A percentile compares a stretch with the other conserved stretches of the same genome.
Conservation (phyloP, 64 coral and sea anemone species). For the Porites lutea region DNA sequence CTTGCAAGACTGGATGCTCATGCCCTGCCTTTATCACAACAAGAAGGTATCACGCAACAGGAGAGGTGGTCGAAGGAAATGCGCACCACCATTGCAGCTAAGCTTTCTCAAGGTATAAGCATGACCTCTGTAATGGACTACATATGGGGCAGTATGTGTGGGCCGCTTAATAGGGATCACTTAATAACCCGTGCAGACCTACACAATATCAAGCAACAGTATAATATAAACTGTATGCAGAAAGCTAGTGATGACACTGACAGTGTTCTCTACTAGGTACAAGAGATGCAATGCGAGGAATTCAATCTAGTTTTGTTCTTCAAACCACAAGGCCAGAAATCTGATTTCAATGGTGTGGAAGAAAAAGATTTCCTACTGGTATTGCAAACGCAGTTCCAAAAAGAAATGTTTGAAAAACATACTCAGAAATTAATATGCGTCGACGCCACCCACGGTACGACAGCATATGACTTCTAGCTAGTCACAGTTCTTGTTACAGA, state of each 20-base stretch:
- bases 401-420: not conserved
- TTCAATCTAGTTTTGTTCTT: too few relatives aligned
- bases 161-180: too few relatives aligned
- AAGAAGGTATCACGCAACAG: not conserved
- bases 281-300: not conserved
- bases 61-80: conserved; percentile 42
- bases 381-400: too few relatives aligned
- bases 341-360: too few relatives aligned
- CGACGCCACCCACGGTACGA: not conserved
- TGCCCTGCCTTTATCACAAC: conserved; percentile 8
- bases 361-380: too few relatives aligned
- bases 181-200: too few relatives aligned
- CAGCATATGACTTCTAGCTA: not conserved
- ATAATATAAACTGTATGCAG: too few relatives aligned
- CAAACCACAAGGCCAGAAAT: too few relatives aligned
- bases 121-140: conserved; percentile 4
- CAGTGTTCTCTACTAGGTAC: conserved; percentile 11
- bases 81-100: conserved; percentile 12
- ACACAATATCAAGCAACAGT: too few relatives aligned
- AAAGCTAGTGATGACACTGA: too few relatives aligned
- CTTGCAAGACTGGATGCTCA: conserved; percentile 11
- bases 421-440: not conserved
- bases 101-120: conserved; percentile 29
- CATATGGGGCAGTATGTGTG: not conserved
- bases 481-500: not conserved